These are phyloP conservation scores for Tragopan temminckii DNA, from an alignment of 2,797 vertebrate genomes.

Conservation along the genomic window DNA sequence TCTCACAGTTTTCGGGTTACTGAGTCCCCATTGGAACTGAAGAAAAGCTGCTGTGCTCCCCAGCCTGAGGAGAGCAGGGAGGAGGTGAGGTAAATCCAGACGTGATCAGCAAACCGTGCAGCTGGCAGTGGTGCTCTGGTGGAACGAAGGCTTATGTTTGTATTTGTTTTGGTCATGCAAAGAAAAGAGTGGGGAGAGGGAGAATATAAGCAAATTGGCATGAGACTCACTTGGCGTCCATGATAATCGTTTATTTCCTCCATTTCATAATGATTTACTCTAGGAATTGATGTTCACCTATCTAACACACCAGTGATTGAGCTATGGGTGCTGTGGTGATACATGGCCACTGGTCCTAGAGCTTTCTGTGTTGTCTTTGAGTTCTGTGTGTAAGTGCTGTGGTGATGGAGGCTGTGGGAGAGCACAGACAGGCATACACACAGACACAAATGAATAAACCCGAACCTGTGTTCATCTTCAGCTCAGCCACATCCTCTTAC, in stretches of 20 bases:
- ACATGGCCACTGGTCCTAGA: constrained; percentile 27
- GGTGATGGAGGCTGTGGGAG: constrained; percentile 40
- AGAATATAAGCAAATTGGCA: constrained; percentile 22
- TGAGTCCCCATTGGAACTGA: neutral
- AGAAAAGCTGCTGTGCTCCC: neutral
- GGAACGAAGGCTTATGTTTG: neutral
- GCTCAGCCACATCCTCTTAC: neutral
- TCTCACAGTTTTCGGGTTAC: constrained; percentile 7
- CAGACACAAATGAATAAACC: neutral
- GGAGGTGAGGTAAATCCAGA: neutral
- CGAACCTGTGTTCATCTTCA: neutral
- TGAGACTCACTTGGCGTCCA: constrained; percentile 23
- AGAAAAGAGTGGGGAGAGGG: neutral
- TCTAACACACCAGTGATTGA: constrained; percentile 1
- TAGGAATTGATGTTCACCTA: constrained; percentile 47
- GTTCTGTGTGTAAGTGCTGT: neutral
- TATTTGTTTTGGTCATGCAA: neutral
- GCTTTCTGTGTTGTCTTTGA: constrained; percentile 9
- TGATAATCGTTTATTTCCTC: constrained; percentile 56
- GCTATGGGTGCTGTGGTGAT: constrained; percentile 39
- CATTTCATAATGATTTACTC: constrained; percentile 52
- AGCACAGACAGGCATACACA: neutral
- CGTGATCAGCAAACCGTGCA: neutral
- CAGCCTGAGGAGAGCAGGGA: neutral
- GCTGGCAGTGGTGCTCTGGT: neutral